Evolutionary conservation across 1,140 invertebrate species (phyloP).

Genomic region (Pygmarrhopalites habei): DNA sequence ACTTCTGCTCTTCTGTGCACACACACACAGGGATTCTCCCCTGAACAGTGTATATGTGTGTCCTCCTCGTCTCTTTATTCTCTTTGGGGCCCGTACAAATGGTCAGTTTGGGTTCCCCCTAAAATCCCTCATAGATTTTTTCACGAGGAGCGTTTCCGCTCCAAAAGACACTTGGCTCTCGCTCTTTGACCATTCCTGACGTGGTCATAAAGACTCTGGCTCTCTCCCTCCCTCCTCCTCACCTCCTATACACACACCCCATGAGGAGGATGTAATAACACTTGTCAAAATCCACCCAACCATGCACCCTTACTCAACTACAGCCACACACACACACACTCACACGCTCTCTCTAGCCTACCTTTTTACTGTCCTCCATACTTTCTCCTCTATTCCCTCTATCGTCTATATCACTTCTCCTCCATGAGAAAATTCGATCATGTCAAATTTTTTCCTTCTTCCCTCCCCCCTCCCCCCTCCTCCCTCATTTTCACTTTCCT

Average conservation of each 20-base stretch:
- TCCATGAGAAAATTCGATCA: background rate
- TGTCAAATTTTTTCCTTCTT: background rate
- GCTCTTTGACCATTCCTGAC: slow-evolving; percentile 11
- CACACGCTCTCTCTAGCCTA: no score
- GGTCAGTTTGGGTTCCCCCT: slow-evolving; percentile 8
- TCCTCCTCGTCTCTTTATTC: background rate
- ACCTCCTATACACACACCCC: background rate
- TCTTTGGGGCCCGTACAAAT: background rate
- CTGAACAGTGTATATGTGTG: background rate
- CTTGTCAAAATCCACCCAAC: slow-evolving; percentile 5
- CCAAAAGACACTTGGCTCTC: slow-evolving; percentile 1
- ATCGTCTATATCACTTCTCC: background rate
- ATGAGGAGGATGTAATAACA: background rate
- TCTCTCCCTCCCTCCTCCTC: background rate
- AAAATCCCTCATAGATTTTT: slow-evolving; percentile 4
- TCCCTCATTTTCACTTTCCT: background rate
- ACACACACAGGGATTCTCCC: background rate
- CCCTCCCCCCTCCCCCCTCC: no score
- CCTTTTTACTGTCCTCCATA: no score
- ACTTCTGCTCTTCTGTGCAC: no score
- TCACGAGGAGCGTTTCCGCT: slow-evolving; percentile 1
- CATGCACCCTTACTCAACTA: background rate
- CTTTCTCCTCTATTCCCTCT: background rate
- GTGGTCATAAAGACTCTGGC: background rate
- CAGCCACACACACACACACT: background rate